A percentile compares a stretch with the other conserved stretches of the same genome.
These are phyloP conservation scores for Hartigia nigra DNA, from an alignment of 2,888 invertebrate genomes.

Conservation along the genomic window DNA sequence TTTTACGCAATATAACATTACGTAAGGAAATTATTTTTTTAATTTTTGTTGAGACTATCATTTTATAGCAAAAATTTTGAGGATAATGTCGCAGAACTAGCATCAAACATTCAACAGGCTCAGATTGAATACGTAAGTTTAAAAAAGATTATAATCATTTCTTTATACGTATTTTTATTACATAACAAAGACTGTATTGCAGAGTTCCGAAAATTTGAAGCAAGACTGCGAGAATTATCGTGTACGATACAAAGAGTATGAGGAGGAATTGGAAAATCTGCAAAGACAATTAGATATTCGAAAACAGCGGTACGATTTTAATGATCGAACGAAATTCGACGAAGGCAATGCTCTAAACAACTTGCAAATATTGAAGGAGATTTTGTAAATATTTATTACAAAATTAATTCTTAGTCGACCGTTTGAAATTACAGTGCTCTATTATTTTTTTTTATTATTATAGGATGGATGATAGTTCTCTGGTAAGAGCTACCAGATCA, in stretches of 20 bases:
- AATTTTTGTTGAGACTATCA: not conserved
- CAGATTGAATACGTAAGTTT: not conserved
- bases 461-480: not conserved
- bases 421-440: not conserved
- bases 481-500: conserved; percentile 1
- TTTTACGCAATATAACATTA: not conserved
- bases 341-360: not conserved
- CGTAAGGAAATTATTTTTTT: not conserved
- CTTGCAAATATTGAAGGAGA: not conserved
- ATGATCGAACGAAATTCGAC: not conserved
- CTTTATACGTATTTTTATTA: not conserved
- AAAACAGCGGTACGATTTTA: not conserved
- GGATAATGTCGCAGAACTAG: not conserved
- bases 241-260: not conserved
- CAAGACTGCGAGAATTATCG: not conserved
- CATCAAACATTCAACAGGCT: not conserved
- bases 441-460: not conserved
- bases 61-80: not conserved
- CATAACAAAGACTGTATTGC: not conserved
- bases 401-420: not conserved
- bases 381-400: not conserved
- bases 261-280: not conserved
- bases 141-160: not conserved
- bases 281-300: not conserved
- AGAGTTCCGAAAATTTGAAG: not conserved